Percentiles rank a stretch among this genome's conserved stretches.
phyloP scores from a whole-genome alignment of 2,113 vertebrate species.

The Sorex fumeus region DNA sequence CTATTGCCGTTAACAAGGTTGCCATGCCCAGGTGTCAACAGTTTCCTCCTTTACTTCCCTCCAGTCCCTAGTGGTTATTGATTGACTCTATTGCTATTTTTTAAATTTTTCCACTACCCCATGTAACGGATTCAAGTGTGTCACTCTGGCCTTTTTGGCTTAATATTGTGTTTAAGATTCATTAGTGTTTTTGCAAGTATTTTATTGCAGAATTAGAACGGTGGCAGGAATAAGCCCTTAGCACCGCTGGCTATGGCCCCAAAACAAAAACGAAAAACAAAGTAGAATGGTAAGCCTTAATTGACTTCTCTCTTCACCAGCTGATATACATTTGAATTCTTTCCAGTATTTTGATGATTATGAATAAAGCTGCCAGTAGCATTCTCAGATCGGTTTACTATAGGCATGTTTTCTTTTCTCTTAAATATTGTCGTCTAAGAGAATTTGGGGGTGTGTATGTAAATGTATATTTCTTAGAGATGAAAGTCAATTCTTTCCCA shows the following conservation, averaged over 20 bases:
- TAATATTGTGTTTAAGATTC: slow-evolving; percentile 25
- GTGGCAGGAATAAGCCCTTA: no score
- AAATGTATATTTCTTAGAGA: no score
- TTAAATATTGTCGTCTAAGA: no score
- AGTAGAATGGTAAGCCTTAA: not conserved
- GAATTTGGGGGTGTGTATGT: no score
- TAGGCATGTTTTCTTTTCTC: no score
- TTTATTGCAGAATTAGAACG: slow-evolving; percentile 15
- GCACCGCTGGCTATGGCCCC: no score
- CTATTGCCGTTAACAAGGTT: not conserved
- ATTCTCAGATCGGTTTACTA: no score
- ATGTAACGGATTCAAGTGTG: slow-evolving; percentile 30
- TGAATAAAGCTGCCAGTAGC: no score
- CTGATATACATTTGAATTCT: no score
- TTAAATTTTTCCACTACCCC: slow-evolving; percentile 43
- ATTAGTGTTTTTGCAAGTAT: slow-evolving; percentile 21
- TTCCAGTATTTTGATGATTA: no score
- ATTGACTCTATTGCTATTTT: slow-evolving; percentile 25
- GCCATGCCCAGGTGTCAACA: not conserved
- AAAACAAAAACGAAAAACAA: no score
- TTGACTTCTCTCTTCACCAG: not conserved
- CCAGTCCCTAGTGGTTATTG: not conserved
- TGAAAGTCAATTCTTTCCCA: no score
- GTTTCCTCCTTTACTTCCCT: not conserved
- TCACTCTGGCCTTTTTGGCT: slow-evolving; percentile 28